These are phyloP conservation scores for Turnix velox DNA, from an alignment of 2,113 vertebrate species.

Conservation along the genomic window DNA sequence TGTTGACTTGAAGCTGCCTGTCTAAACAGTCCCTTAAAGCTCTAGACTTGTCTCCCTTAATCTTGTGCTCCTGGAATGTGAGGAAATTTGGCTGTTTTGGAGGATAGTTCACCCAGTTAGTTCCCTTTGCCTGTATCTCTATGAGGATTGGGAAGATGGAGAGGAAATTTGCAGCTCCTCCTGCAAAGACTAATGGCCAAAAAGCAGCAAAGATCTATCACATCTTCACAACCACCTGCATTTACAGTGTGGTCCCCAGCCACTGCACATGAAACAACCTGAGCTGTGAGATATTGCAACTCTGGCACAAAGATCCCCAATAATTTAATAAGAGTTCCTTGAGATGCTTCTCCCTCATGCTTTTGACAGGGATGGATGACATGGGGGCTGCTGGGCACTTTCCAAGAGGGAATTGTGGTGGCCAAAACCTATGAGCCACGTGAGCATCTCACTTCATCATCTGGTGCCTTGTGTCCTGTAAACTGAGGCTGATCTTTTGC, in stretches of 20 bases:
- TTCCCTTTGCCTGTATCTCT: background rate
- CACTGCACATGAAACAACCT: background rate
- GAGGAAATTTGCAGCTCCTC: background rate
- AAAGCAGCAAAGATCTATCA: background rate
- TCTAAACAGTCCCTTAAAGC: accelerated
- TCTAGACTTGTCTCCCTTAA: too few relatives aligned
- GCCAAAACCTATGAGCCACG: background rate
- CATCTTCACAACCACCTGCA: background rate
- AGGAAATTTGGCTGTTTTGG: background rate
- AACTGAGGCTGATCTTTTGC: background rate
- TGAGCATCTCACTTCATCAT: background rate
- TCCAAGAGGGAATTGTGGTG: background rate
- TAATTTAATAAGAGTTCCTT: background rate
- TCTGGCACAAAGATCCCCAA: background rate
- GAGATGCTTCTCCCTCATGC: background rate
- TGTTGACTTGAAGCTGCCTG: background rate
- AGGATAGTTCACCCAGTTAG: background rate
- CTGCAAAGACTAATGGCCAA: background rate
- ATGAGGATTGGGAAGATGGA: background rate
- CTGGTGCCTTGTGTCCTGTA: background rate
- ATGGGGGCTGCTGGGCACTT: background rate
- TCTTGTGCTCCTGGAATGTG: background rate
- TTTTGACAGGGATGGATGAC: background rate
- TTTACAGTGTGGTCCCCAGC: background rate
- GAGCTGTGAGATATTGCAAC: background rate